phyloP scores from a whole-genome alignment of 2,113 vertebrate species.

The Oreochromis spilurus region DNA sequence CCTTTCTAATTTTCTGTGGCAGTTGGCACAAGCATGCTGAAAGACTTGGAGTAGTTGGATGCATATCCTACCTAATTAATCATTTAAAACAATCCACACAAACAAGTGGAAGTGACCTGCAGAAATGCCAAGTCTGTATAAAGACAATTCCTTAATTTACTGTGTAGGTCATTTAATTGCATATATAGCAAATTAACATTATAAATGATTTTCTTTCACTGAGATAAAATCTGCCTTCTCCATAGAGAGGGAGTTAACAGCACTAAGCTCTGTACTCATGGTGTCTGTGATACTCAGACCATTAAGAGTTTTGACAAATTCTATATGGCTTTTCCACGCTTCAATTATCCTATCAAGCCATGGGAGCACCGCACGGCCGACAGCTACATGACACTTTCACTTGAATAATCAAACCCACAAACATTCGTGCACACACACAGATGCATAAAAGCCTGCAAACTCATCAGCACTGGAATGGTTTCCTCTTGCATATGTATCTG shows the following conservation, averaged over 20 bases:
- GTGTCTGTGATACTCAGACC: conserved; percentile 12
- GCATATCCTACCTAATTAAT: neutral
- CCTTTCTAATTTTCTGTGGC: neutral
- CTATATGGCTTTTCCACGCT: conserved; percentile 49
- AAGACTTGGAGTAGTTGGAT: neutral
- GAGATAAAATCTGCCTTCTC: conserved; percentile 28
- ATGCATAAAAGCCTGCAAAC: conserved; percentile 28
- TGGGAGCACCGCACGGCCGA: neutral
- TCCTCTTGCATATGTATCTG: neutral
- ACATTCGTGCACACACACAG: conserved; percentile 4
- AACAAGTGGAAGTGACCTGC: neutral
- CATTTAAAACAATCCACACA: neutral
- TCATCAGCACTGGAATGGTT: conserved; percentile 13
- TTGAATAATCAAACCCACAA: conserved; percentile 35
- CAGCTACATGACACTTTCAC: conserved; percentile 31
- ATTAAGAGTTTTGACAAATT: conserved; percentile 55
- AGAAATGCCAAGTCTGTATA: neutral
- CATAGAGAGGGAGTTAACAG: conserved; percentile 18
- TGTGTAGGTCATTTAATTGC: conserved; percentile 8
- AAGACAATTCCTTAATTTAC: neutral
- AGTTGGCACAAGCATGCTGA: neutral
- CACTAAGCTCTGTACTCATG: conserved; percentile 22
- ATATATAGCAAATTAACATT: neutral
- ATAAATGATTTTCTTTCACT: neutral
- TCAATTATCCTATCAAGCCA: conserved; percentile 57